Percentiles rank a stretch among this genome's conserved stretches.
These are phyloP conservation scores for Zootermopsis nevadensis DNA, from an alignment of 2,888 invertebrate species.

Conservation along the genomic window DNA sequence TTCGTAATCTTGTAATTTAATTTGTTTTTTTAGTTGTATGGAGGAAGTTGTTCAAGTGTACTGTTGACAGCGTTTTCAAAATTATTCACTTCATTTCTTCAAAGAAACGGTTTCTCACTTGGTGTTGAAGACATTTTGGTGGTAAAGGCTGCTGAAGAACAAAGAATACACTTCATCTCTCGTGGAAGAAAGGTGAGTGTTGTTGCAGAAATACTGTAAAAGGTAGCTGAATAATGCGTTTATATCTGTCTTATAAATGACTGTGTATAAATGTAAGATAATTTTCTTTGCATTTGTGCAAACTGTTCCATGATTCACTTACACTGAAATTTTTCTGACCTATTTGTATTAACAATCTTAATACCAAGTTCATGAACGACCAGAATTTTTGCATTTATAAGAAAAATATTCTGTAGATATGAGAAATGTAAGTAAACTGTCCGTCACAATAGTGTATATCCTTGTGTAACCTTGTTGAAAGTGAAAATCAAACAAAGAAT, in stretches of 20 bases:
- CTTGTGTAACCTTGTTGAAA: too few relatives aligned
- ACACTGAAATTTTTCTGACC: too few relatives aligned
- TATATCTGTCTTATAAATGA: neutral
- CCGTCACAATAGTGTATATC: too few relatives aligned
- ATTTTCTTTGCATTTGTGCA: too few relatives aligned
- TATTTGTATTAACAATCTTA: too few relatives aligned
- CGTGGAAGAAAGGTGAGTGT: conserved; percentile 67
- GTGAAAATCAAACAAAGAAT: too few relatives aligned
- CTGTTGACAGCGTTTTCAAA: conserved; percentile 91
- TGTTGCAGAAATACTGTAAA: neutral
- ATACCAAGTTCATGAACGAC: too few relatives aligned
- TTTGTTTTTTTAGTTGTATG: conserved; percentile 77
- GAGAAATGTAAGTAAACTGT: too few relatives aligned
- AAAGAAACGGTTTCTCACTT: conserved; percentile 92
- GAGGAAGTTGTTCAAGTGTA: conserved; percentile 83
- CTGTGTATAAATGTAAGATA: too few relatives aligned
- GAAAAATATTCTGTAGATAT: too few relatives aligned
- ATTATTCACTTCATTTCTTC: conserved; percentile 90
- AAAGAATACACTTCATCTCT: conserved; percentile 73
- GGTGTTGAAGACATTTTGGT: conserved; percentile 96
- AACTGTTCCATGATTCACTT: too few relatives aligned
- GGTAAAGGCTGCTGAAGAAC: conserved; percentile 75
- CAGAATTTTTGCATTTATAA: too few relatives aligned
- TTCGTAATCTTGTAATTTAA: neutral
- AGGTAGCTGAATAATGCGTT: neutral